These are phyloP conservation scores for Vulpes vulpes DNA, from an alignment of 2,113 vertebrate species.

Conservation along the genomic window DNA sequence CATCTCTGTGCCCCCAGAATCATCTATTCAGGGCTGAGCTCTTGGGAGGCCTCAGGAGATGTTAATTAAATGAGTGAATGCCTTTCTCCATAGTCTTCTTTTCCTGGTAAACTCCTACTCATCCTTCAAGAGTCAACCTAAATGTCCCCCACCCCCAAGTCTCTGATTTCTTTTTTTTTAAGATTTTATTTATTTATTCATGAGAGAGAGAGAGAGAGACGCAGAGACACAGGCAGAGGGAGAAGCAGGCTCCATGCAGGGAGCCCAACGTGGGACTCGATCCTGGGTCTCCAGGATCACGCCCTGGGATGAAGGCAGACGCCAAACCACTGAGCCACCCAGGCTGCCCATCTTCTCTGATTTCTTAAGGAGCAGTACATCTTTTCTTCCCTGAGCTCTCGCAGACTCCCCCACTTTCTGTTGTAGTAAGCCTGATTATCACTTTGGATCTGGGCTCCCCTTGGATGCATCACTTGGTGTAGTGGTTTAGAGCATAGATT, in stretches of 20 bases:
- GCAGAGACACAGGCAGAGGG: no score
- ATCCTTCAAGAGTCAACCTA: slow-evolving; percentile 1
- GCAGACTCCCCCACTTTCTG: neutral
- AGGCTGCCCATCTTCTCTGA: neutral
- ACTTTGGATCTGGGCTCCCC: neutral
- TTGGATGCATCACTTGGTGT: neutral
- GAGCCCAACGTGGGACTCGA: no score
- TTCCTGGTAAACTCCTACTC: slow-evolving; percentile 29
- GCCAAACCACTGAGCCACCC: no score
- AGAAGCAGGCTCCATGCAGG: no score
- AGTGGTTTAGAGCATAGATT: neutral
- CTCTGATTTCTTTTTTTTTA: neutral
- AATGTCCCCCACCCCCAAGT: neutral
- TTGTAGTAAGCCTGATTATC: neutral
- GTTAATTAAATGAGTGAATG: slow-evolving; percentile 33
- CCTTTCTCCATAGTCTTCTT: slow-evolving; percentile 57
- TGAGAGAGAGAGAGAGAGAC: no score
- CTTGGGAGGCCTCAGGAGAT: neutral
- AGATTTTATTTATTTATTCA: no score
- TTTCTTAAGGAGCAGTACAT: neutral
- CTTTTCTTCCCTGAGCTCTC: neutral
- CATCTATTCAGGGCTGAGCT: slow-evolving; percentile 7
- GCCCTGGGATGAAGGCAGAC: no score
- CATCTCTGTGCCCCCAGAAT: slow-evolving; percentile 32
- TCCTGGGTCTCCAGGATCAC: no score